These are phyloP conservation scores for Anguilla pacifica DNA, from an alignment of 2,797 vertebrate species.

Conservation along the genomic window DNA sequence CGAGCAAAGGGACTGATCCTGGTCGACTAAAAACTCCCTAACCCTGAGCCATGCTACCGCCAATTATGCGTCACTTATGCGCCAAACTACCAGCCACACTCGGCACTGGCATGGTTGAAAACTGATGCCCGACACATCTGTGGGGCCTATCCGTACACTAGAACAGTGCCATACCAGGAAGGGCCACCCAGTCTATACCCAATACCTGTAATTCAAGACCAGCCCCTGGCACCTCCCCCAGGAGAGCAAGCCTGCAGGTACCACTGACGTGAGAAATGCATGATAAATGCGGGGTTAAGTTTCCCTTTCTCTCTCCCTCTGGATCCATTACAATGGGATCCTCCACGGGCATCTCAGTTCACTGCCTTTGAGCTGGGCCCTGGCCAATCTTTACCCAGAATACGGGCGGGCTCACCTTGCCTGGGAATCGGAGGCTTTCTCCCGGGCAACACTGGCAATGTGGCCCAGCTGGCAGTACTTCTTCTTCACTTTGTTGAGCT, in stretches of 20 bases:
- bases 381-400: background rate
- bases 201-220: too few species aligned
- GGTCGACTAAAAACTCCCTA: too few species aligned
- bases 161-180: too few species aligned
- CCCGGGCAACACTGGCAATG: constrained; percentile 73
- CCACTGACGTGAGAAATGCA: background rate
- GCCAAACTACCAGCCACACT: too few species aligned
- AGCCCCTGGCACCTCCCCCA: background rate
- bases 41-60: too few species aligned
- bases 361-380: background rate
- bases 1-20: too few species aligned
- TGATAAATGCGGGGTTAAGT: background rate
- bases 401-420: constrained; percentile 65
- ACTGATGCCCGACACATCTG: too few species aligned
- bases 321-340: background rate
- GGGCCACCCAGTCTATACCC: too few species aligned
- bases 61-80: too few species aligned
- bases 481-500: constrained; percentile 83
- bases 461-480: constrained; percentile 79
- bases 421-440: constrained; percentile 83
- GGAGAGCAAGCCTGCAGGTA: background rate
- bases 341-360: background rate
- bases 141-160: too few species aligned
- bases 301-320: background rate
- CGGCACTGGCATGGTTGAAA: too few species aligned